Conservation (phyloP, 2,113 vertebrate genomes). For the Cichladusa arquata region DNA sequence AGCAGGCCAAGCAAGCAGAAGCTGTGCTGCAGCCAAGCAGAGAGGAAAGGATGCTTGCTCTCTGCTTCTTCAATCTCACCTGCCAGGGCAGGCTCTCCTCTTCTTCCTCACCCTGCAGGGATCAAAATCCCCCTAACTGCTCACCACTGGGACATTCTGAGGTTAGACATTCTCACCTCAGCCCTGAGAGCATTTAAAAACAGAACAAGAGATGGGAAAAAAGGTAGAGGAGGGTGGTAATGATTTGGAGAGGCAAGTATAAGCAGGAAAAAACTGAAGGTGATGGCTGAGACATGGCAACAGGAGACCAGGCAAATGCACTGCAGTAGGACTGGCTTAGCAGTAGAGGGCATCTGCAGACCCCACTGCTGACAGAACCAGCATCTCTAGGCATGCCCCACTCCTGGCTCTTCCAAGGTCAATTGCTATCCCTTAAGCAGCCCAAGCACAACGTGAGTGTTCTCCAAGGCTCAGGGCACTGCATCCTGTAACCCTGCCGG, state of each 20-base stretch:
- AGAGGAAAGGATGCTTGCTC: rapidly evolving
- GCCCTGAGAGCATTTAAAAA: not conserved
- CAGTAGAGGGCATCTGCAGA: rapidly evolving
- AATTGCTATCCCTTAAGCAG: not conserved
- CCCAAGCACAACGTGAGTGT: rapidly evolving
- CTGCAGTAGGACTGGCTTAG: not conserved
- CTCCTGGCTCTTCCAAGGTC: not conserved
- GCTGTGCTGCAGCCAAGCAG: not conserved
- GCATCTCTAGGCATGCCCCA: rapidly evolving
- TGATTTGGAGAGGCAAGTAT: not conserved
- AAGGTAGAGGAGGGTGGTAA: not conserved
- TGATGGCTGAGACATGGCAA: not conserved
- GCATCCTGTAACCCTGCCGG: rapidly evolving
- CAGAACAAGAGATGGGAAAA: not conserved
- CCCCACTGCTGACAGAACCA: not conserved
- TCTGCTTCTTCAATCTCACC: not conserved
- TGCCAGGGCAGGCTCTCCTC: not conserved
- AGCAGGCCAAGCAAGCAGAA: not conserved
- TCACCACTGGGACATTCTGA: not conserved
- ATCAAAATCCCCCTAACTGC: not conserved
- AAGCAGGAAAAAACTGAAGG: not conserved
- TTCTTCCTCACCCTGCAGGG: not conserved
- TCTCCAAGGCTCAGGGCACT: not conserved
- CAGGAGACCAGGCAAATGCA: not conserved
- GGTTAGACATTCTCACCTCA: not conserved